phyloP scores from a whole-genome alignment of 2,888 invertebrate genomes.

The Cryptosula pallasiana region DNA sequence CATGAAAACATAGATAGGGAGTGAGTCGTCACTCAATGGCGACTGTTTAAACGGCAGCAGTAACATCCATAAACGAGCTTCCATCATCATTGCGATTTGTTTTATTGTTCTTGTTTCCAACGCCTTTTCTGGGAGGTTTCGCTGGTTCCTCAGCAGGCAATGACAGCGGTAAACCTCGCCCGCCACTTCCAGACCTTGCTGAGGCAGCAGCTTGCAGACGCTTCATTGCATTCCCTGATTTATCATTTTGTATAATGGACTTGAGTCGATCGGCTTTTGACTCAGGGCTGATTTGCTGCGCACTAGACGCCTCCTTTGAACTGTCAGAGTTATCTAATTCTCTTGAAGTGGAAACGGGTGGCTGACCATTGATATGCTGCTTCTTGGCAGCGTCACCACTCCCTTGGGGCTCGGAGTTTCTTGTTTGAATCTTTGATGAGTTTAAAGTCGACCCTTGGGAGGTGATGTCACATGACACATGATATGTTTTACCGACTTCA shows the following conservation, averaged over 20 bases:
- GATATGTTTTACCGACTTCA: constrained; percentile 34
- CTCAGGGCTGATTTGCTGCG: neutral
- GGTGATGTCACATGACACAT: constrained; percentile 22
- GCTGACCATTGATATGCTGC: neutral
- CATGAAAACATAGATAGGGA: too few relatives aligned
- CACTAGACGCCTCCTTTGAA: neutral
- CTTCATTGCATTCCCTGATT: neutral
- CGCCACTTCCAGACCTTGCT: neutral
- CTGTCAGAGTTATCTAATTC: neutral
- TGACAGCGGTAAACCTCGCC: neutral
- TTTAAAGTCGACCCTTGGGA: neutral
- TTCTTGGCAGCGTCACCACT: neutral
- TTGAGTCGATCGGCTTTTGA: neutral
- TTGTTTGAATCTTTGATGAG: neutral
- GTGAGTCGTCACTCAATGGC: too few relatives aligned
- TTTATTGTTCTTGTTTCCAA: neutral
- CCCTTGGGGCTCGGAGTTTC: neutral
- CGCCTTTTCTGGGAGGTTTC: constrained; percentile 11
- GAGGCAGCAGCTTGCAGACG: neutral
- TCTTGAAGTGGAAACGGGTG: neutral
- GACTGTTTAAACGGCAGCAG: constrained; percentile 1
- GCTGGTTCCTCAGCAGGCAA: neutral
- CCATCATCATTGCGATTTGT: neutral
- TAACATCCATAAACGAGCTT: constrained; percentile 19
- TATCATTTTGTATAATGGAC: constrained; percentile 5